phyloP scores from a whole-genome alignment of 2,797 vertebrate genomes.

The Sebastolobus alascanus region DNA sequence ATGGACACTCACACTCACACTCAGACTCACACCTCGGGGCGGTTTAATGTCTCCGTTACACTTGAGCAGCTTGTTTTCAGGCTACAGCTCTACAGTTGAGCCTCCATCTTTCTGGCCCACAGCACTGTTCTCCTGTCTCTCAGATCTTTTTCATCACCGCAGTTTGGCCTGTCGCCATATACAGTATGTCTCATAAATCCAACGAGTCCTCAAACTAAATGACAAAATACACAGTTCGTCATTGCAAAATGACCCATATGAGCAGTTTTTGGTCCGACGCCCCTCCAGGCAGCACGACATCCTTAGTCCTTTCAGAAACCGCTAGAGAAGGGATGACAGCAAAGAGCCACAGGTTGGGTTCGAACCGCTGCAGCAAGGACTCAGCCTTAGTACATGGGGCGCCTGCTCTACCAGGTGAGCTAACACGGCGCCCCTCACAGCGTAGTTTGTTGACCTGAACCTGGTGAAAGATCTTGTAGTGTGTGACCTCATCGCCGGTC shows the following conservation, averaged over 20 bases:
- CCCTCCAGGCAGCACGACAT: not conserved
- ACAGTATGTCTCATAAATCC: not conserved
- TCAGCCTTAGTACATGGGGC: too few species aligned
- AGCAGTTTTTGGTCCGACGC: not conserved
- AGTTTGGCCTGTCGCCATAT: too few species aligned
- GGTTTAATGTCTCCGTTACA: slow-evolving; percentile 1
- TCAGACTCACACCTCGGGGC: not conserved
- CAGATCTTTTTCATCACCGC: not conserved
- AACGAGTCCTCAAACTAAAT: not conserved
- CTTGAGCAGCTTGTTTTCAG: slow-evolving; percentile 1
- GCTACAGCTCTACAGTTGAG: not conserved
- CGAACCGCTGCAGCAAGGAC: too few species aligned
- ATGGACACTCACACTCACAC: not conserved
- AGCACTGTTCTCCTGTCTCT: not conserved
- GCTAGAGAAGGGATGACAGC: too few species aligned
- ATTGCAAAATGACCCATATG: not conserved
- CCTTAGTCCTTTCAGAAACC: not conserved
- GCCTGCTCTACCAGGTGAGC: too few species aligned
- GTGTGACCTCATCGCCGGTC: too few species aligned
- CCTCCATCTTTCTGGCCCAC: not conserved
- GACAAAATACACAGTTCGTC: not conserved
- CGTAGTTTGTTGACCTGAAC: too few species aligned
- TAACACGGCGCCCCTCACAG: too few species aligned
- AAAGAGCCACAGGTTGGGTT: too few species aligned
- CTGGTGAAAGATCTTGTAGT: too few species aligned